phyloP scores from a whole-genome alignment of 2,888 invertebrate species.

The Apoda limacodes region DNA sequence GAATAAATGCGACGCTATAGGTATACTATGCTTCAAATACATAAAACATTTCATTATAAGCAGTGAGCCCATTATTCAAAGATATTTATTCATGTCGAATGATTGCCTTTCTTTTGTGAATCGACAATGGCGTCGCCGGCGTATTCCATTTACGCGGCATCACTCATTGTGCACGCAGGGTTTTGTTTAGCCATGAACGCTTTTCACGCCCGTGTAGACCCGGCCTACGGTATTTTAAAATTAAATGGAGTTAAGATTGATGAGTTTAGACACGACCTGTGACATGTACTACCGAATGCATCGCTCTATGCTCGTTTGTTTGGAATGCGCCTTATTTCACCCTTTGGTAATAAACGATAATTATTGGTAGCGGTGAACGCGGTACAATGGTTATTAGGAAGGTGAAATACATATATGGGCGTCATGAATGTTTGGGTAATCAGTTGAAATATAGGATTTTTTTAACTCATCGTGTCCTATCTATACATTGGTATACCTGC shows the following conservation, averaged over 20 bases:
- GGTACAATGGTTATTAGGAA: too few species aligned
- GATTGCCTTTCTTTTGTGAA: constrained; percentile 67
- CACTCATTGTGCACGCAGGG: constrained; percentile 52
- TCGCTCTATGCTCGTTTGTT: constrained; percentile 28
- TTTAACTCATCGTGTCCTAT: too few species aligned
- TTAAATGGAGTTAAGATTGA: constrained; percentile 65
- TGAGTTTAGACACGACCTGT: constrained; percentile 65
- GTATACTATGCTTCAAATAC: constrained; percentile 57
- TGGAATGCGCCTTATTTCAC: constrained; percentile 56
- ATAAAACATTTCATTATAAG: constrained; percentile 66
- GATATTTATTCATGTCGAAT: constrained; percentile 69
- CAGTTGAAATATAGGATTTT: constrained; percentile 56
- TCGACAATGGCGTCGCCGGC: constrained; percentile 55
- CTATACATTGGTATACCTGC: too few species aligned
- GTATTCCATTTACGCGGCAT: constrained; percentile 58
- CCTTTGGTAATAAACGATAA: constrained; percentile 56
- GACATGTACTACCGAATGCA: constrained; percentile 66
- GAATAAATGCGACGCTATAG: constrained; percentile 50
- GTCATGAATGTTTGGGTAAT: constrained; percentile 45
- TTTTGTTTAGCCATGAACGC: constrained; percentile 47
- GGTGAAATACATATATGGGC: too few species aligned
- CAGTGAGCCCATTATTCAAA: constrained; percentile 62
- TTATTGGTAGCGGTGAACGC: constrained; percentile 62
- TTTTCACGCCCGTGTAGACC: constrained; percentile 32
- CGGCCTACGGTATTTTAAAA: constrained; percentile 39